These are phyloP conservation scores for Poecile montanus DNA, from an alignment of 2,797 vertebrate species.

Conservation along the genomic window DNA sequence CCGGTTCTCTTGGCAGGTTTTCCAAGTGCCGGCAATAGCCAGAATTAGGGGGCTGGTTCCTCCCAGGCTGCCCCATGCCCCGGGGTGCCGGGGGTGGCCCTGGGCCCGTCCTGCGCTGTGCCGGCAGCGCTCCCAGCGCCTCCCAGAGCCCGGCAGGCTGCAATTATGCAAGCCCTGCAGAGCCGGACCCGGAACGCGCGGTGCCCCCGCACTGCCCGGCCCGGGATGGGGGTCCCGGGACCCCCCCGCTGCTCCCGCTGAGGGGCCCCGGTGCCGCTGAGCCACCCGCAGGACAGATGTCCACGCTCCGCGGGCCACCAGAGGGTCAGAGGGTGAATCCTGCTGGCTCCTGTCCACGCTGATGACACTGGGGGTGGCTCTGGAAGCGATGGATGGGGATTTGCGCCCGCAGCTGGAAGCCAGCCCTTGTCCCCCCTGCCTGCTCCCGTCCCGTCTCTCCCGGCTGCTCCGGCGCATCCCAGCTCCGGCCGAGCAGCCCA, in stretches of 20 bases:
- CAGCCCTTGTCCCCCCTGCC: not conserved
- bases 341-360: rapidly evolving
- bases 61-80: rapidly evolving
- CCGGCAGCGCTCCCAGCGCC: not conserved
- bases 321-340: not conserved
- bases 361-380: rapidly evolving
- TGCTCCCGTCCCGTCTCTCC: not conserved
- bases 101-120: not conserved
- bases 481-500: not conserved
- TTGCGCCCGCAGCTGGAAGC: not conserved
- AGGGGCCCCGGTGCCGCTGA: not conserved
- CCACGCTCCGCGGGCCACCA: rapidly evolving
- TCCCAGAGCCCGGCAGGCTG: not conserved
- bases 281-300: rapidly evolving
- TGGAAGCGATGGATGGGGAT: not conserved
- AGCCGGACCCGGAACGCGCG: not conserved
- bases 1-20: not conserved
- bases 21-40: not conserved
- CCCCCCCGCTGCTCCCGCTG: rapidly evolving
- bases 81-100: not conserved
- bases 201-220: not conserved
- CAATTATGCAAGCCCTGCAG: conserved; percentile 63
- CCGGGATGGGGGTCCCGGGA: rapidly evolving
- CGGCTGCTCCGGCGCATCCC: rapidly evolving
- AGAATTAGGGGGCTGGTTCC: not conserved